These are phyloP conservation scores for Furcula furcula DNA, from an alignment of 2,888 invertebrate genomes.

Conservation along the genomic window DNA sequence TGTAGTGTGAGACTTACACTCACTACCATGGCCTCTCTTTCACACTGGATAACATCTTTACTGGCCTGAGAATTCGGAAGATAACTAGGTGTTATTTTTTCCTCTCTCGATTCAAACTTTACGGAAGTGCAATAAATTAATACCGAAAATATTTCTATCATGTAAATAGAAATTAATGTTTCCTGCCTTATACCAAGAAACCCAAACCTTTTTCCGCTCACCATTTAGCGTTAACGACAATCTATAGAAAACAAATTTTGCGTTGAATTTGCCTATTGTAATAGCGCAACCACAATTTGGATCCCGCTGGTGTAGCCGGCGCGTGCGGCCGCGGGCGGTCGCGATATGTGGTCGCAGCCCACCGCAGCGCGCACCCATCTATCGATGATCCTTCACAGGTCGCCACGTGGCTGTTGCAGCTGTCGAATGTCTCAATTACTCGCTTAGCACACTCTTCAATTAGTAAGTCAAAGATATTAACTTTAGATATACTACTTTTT, in stretches of 20 bases:
- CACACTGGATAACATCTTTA: too few species aligned
- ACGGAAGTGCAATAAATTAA: too few species aligned
- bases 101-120: too few species aligned
- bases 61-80: too few species aligned
- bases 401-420: slow-evolving; percentile 14
- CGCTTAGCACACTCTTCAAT: too few species aligned
- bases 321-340: slow-evolving; percentile 44
- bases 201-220: not conserved
- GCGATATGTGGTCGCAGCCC: slow-evolving; percentile 40
- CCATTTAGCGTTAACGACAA: not conserved
- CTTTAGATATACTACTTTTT: too few species aligned
- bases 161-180: too few species aligned
- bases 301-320: slow-evolving; percentile 11
- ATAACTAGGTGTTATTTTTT: too few species aligned
- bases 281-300: slow-evolving; percentile 1
- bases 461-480: too few species aligned
- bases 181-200: not conserved
- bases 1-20: too few species aligned
- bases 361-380: slow-evolving; percentile 36
- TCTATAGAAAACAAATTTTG: slow-evolving; percentile 18
- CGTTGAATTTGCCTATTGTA: slow-evolving; percentile 26
- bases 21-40: too few species aligned
- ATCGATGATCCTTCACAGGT: slow-evolving; percentile 43
- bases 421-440: slow-evolving; percentile 1
- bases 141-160: too few species aligned